Percentiles rank a stretch among this genome's conserved stretches.
phyloP scores from a whole-genome alignment of 1,140 invertebrate species.

The Orchestia grillus region DNA sequence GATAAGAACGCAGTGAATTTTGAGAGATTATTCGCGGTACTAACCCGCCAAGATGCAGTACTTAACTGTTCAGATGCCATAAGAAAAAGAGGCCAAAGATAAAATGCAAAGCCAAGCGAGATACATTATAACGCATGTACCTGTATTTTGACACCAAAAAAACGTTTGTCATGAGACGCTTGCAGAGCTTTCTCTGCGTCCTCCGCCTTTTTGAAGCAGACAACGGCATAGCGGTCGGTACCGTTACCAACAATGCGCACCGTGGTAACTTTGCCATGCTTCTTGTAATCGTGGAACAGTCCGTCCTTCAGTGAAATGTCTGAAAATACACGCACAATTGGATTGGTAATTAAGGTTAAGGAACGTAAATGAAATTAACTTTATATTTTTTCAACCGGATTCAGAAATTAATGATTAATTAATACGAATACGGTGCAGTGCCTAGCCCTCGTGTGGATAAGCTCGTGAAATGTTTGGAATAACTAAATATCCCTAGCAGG shows the following conservation, averaged over 20 bases:
- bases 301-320: constrained; percentile 96
- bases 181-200: constrained; percentile 96
- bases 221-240: constrained; percentile 86
- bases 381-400: too few relatives aligned
- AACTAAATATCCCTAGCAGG: too few relatives aligned
- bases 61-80: too few relatives aligned
- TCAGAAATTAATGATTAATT: too few relatives aligned
- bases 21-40: too few relatives aligned
- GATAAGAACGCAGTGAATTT: too few relatives aligned
- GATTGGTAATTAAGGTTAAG: background rate
- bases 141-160: constrained; percentile 96
- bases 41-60: too few relatives aligned
- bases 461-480: too few relatives aligned
- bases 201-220: constrained; percentile 96
- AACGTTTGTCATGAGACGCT: constrained; percentile 94
- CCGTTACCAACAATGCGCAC: constrained; percentile 89
- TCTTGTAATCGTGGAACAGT: constrained; percentile 98
- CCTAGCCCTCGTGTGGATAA: too few relatives aligned
- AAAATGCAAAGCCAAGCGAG: too few relatives aligned
- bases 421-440: too few relatives aligned
- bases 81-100: too few relatives aligned
- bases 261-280: constrained; percentile 96
- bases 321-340: constrained; percentile 68
- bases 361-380: background rate
- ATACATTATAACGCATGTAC: constrained; percentile 72